phyloP scores from a whole-genome alignment of 1,140 invertebrate species.

The Stenopsyche tienmushanensis region DNA sequence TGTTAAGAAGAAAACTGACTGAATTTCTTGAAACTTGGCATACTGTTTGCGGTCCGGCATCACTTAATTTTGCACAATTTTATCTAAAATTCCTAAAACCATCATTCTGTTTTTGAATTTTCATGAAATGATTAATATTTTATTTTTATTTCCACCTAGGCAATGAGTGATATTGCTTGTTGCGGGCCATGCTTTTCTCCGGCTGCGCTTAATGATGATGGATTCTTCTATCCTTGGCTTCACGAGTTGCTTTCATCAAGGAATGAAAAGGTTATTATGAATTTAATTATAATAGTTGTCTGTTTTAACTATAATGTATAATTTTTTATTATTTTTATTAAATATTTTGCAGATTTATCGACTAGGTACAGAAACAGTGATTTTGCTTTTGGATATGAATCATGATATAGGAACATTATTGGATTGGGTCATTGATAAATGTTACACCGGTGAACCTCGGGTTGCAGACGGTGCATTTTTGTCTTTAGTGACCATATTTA shows the following conservation, averaged over 20 bases:
- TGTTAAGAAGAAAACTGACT: too few relatives aligned
- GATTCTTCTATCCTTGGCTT: conserved; percentile 91
- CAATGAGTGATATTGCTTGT: conserved; percentile 92
- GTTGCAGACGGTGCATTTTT: conserved; percentile 96
- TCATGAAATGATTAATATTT: too few relatives aligned
- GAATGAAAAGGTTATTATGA: conserved; percentile 75
- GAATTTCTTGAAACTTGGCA: too few relatives aligned
- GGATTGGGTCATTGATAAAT: conserved; percentile 97
- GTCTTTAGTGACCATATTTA: conserved; percentile 93
- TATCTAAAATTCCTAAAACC: too few relatives aligned
- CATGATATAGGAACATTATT: conserved; percentile 89
- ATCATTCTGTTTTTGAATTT: too few relatives aligned
- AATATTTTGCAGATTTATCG: conserved; percentile 72
- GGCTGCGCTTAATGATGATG: conserved; percentile 81
- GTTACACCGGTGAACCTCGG: conserved; percentile 86
- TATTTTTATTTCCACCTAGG: too few relatives aligned
- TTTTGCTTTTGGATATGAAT: conserved; percentile 93
- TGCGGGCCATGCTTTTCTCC: conserved; percentile 94
- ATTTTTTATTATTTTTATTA: conserved; percentile 5
- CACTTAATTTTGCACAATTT: too few relatives aligned
- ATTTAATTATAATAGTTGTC: conserved; percentile 19
- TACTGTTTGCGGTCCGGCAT: too few relatives aligned
- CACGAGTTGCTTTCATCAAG: conserved; percentile 85
- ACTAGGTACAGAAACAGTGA: conserved; percentile 89
- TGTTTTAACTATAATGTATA: neutral